These are phyloP conservation scores for Smutsia gigantea DNA, from an alignment of 2,797 vertebrate genomes.

Conservation along the genomic window DNA sequence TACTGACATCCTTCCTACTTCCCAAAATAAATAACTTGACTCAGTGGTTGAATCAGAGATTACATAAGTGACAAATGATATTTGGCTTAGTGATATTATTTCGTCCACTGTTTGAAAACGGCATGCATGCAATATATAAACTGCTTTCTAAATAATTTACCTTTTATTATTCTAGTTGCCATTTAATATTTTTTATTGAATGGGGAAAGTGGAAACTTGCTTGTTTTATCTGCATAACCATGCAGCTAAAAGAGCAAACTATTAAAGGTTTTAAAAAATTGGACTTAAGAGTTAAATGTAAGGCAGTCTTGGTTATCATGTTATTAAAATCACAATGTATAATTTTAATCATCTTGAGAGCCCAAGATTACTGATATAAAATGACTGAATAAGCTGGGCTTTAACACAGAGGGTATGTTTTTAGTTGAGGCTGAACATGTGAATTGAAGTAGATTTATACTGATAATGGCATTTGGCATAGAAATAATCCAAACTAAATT, in stretches of 20 bases:
- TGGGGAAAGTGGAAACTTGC: not conserved
- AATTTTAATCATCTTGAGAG: not conserved
- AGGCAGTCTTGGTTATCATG: not conserved
- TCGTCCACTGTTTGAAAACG: not conserved
- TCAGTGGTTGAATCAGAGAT: not conserved
- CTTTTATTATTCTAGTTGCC: not conserved
- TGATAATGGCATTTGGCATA: not conserved
- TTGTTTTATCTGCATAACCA: not conserved
- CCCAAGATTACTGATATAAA: not conserved
- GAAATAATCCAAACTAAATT: not conserved
- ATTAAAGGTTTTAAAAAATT: not conserved
- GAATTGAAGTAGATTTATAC: not conserved
- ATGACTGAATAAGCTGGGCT: not conserved
- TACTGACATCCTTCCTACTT: not conserved
- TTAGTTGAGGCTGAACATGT: not conserved
- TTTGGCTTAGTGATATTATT: not conserved
- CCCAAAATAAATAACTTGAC: not conserved
- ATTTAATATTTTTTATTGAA: not conserved
- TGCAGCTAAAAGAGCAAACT: not conserved
- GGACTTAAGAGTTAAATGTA: not conserved
- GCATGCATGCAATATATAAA: not conserved
- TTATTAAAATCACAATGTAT: conserved; percentile 14
- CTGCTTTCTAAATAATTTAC: not conserved
- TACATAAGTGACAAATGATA: not conserved
- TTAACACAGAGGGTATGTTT: not conserved